These are phyloP conservation scores for Xestia sexstrigata DNA, from an alignment of 2,888 invertebrate genomes.

Conservation along the genomic window DNA sequence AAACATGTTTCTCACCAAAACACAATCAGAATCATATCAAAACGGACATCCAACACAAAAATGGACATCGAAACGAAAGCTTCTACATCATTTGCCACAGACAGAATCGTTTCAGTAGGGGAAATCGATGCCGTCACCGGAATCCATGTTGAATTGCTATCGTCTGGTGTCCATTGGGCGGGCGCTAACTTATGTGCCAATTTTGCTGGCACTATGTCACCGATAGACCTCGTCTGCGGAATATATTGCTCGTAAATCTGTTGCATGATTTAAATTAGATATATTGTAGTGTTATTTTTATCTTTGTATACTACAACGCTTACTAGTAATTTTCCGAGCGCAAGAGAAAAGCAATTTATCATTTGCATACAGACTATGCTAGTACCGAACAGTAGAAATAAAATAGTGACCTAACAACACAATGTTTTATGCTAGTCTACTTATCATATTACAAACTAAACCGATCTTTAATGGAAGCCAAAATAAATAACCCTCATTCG, in stretches of 20 bases:
- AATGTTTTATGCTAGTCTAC: constrained; percentile 3
- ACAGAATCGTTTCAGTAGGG: constrained; percentile 59
- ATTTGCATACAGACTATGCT: constrained; percentile 1
- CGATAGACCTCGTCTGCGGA: constrained; percentile 74
- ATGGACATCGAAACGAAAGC: constrained; percentile 51
- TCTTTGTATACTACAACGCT: neutral
- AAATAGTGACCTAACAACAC: constrained; percentile 1
- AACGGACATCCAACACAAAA: constrained; percentile 39
- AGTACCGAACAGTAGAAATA: neutral
- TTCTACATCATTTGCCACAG: constrained; percentile 56
- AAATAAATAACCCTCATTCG: constrained; percentile 47
- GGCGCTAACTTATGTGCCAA: constrained; percentile 81
- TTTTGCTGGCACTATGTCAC: constrained; percentile 80
- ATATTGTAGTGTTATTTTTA: constrained; percentile 24
- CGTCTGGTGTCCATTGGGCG: constrained; percentile 72
- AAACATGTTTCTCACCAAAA: constrained; percentile 20
- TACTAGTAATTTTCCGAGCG: constrained; percentile 2
- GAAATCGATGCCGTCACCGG: constrained; percentile 66
- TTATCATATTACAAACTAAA: constrained; percentile 41
- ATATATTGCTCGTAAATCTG: constrained; percentile 64
- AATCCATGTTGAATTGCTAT: constrained; percentile 59
- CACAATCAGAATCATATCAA: constrained; percentile 35
- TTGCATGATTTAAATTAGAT: constrained; percentile 58
- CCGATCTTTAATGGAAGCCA: constrained; percentile 29
- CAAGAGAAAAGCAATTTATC: constrained; percentile 26